A percentile compares a stretch with the other conserved stretches of the same genome.
phyloP scores from a whole-genome alignment of 2,113 vertebrate species.

The Misgurnus anguillicaudatus region DNA sequence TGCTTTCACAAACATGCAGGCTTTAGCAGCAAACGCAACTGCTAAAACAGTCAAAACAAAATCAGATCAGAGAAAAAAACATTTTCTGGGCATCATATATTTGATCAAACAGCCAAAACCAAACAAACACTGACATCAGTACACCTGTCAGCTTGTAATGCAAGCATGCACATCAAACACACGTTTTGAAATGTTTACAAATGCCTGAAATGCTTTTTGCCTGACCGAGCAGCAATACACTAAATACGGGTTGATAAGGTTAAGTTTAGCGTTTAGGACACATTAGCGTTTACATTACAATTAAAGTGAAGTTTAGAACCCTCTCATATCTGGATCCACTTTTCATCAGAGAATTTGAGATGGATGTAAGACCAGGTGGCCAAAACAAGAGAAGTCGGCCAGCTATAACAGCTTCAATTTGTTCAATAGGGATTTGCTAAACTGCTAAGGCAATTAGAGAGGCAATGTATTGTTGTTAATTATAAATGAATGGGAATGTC shows the following conservation, averaged over 20 bases:
- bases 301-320: too few species aligned
- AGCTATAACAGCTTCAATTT: neutral
- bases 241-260: too few species aligned
- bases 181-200: too few species aligned
- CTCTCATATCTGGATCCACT: neutral
- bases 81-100: neutral
- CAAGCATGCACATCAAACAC: neutral
- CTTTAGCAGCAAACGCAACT: neutral
- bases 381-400: neutral
- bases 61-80: neutral
- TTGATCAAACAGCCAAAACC: neutral
- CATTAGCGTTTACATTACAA: too few species aligned
- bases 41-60: neutral
- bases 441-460: conserved; percentile 26
- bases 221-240: too few species aligned
- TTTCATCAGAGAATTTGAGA: neutral
- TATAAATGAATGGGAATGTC: conserved; percentile 3
- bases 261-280: too few species aligned
- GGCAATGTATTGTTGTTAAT: conserved; percentile 8
- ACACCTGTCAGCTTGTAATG: conserved; percentile 1
- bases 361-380: neutral
- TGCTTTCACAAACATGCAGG: neutral
- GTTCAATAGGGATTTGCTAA: neutral
- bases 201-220: too few species aligned
- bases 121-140: neutral